Base-by-base conservation (phyloP, 2,888 invertebrate genomes). In the Drosophila infuscata region DNA sequence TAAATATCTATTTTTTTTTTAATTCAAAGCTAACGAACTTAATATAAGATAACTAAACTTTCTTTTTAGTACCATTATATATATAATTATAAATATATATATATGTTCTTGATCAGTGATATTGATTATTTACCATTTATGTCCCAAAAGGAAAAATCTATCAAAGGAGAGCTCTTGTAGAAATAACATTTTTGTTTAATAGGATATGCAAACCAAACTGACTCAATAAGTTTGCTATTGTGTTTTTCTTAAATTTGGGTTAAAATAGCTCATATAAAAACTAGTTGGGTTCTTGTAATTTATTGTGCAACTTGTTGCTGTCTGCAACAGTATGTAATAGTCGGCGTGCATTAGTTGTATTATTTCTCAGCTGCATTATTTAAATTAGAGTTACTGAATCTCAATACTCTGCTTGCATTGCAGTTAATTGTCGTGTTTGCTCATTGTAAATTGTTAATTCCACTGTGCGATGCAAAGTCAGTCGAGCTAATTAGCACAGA, bases 391-490 rank as follows among this genome's bases (percentile, higher is more conserved):
- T 43, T 43, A 5, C 2, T 43, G 20, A 43, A 11, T n/a, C 3
- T 15, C 12, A 46, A 8, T 25, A 20, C 8, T 15, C 15, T 25
- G 25, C 4, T 46, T 8, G 15, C 15, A 4, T 15, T 46, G 15
- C 20, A 46, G 20, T 15, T 46, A 7, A 8, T 25, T 46, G 46
- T 2, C 7, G 12, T 15, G 8, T 29, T 12, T 36, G 33, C 3
- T 35, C 3, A 17, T 25, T 25, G 17, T 15, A 7, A 29, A 32
- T 53, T 43, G 17, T 15, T 41, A 15, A n/a, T 52, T 32, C 57
- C 64, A 81, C 78, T 71, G 81, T 78, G 77, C 81, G 59, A 54
- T 15, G 52, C 69, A 46, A 59, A 75, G 58, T n/a, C 63, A 48
- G 52, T 48, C 48, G 41, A 46, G 30, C 49, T 70, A 81, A 79